A percentile compares a stretch with the other conserved stretches of the same genome.
Evolutionary conservation across 1,140 invertebrate genomes (phyloP).

Genomic region (Mylabris phalerata): DNA sequence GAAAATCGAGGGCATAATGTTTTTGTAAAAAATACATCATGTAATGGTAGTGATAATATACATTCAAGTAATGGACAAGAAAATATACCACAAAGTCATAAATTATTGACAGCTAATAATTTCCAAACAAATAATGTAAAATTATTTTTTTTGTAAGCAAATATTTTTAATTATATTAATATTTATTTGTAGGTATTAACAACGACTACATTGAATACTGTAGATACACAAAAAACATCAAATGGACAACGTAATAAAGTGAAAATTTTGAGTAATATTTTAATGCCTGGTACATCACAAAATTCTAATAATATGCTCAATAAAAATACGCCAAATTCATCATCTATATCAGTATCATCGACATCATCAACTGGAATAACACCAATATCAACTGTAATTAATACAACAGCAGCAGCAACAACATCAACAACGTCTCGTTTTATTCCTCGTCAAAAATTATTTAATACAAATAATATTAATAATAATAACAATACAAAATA

Average conservation of each 20-base stretch:
- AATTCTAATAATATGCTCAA: constrained; percentile 31
- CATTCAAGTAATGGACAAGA: constrained; percentile 4
- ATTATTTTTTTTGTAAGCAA: neutral
- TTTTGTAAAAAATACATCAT: constrained; percentile 37
- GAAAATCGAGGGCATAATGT: constrained; percentile 38
- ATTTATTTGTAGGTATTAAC: constrained; percentile 23
- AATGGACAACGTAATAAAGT: constrained; percentile 40
- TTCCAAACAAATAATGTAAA: constrained; percentile 37
- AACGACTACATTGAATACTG: constrained; percentile 1
- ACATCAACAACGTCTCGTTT: neutral
- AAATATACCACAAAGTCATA: constrained; percentile 35
- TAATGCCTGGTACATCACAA: constrained; percentile 29
- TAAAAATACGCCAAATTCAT: constrained; percentile 17
- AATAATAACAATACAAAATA: constrained; percentile 23
- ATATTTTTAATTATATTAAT: constrained; percentile 2
- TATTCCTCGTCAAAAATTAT: constrained; percentile 22
- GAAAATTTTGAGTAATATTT: constrained; percentile 39
- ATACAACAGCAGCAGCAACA: constrained; percentile 10
- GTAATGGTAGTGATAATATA: neutral
- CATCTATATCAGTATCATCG: no score
- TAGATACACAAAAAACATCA: constrained; percentile 23
- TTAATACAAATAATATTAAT: constrained; percentile 20
- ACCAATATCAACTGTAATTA: neutral
- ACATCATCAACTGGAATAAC: neutral
- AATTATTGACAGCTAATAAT: constrained; percentile 34